A percentile compares a stretch with the other conserved stretches of the same genome.
These are phyloP conservation scores for Mythimna vitellina DNA, from an alignment of 2,888 invertebrate genomes.

Conservation along the genomic window DNA sequence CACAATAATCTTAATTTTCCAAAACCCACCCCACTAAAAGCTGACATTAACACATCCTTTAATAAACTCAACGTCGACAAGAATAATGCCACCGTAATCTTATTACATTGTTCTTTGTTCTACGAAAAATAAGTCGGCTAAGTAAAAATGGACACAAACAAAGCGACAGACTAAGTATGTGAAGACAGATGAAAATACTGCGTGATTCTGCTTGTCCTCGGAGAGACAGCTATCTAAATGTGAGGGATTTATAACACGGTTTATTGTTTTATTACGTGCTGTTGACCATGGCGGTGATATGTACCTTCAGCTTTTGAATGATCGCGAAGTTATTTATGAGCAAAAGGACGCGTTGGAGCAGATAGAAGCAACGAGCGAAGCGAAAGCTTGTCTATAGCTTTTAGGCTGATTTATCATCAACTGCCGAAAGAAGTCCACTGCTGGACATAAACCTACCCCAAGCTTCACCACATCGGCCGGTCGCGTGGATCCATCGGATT, in stretches of 20 bases:
- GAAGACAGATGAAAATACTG: slow-evolving; percentile 53
- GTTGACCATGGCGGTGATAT: slow-evolving; percentile 12
- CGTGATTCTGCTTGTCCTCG: slow-evolving; percentile 47
- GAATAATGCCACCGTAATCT: slow-evolving; percentile 31
- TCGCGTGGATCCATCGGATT: not conserved
- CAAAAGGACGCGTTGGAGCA: too few species aligned
- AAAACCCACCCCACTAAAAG: slow-evolving; percentile 15
- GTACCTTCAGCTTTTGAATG: not conserved
- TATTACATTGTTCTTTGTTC: slow-evolving; percentile 41
- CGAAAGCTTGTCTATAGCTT: too few species aligned
- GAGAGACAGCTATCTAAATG: slow-evolving; percentile 35
- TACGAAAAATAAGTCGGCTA: slow-evolving; percentile 39
- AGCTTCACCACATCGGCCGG: not conserved
- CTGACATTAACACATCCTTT: slow-evolving; percentile 23
- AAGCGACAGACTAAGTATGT: slow-evolving; percentile 49
- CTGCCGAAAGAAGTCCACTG: not conserved
- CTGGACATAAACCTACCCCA: not conserved
- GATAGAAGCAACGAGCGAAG: too few species aligned
- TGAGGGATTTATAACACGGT: slow-evolving; percentile 43
- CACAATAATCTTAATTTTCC: not conserved
- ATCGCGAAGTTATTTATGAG: not conserved
- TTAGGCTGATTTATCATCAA: not conserved
- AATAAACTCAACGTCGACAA: slow-evolving; percentile 17
- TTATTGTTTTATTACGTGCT: slow-evolving; percentile 20
- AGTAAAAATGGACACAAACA: slow-evolving; percentile 52